Base-by-base conservation (phyloP, 2,888 invertebrate genomes). In the Branchipolynoe longqiensis region DNA sequence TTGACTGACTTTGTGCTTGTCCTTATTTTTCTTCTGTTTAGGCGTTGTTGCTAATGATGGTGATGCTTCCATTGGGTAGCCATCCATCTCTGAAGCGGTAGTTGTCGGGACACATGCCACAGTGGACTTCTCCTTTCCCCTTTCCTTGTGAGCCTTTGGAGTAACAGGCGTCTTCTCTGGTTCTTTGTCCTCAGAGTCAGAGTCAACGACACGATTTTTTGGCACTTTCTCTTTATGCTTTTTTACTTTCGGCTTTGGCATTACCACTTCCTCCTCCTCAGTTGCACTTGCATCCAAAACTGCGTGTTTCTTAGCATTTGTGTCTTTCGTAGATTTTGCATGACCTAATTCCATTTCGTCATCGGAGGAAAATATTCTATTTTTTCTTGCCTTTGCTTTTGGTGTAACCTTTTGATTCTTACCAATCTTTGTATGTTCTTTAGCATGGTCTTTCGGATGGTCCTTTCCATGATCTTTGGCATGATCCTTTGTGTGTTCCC, bases 21-120 rank as follows among this genome's bases (percentile, higher is more conserved):
- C 74, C 59, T 85, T 85, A 25, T 59, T 78, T 40, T 85, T 59
- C 59, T 59, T 59, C n/a, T 56, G 74, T 59, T 85, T 78, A 12
- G 82, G 56, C n/a, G 82, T 82, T 22, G 14, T 22, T 14, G 82
- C 33, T 8, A 78, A 25, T 31, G 33, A 8, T 31, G 33, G 6
- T n/a, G 36, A 6, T 6, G 25, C 3, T 3, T 69, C 31, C 14
- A 69, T 31, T 8, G 6, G 3, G 33, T 8, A 6, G 25, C 28
- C 31, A 22, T 78, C 78, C 25, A 48, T 78, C 14, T 78, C 78
- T n/a, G 41, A 40, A 28, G 38, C 41, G 38, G 73, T 73, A 8
- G 62, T 62, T 28, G 62, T 8, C 6, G 62, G 8, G 12, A 62
- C 62, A 28, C 14, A 25, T 22, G 62, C 12, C 8, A n/a, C 31